Percentiles rank a stretch among this genome's conserved stretches.
Conservation (phyloP, 2,113 vertebrate species). For the Pampusana beccarii region DNA sequence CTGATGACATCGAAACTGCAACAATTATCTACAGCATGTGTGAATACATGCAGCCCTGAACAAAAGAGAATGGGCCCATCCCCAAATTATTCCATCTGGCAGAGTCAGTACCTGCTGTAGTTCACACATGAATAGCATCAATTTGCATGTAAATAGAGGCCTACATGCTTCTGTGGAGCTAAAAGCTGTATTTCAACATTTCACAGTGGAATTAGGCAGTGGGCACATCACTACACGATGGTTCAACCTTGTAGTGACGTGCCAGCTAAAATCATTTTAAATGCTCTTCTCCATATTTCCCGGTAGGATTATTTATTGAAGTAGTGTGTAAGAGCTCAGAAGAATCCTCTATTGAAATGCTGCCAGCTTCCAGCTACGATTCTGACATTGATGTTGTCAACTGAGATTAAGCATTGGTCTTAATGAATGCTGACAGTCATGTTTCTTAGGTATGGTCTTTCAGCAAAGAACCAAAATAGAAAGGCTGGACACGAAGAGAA, state of each 20-base stretch:
- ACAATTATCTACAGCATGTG: slow-evolving; percentile 41
- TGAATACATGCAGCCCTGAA: slow-evolving; percentile 69
- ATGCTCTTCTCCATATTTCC: slow-evolving; percentile 74
- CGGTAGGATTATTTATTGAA: slow-evolving; percentile 73
- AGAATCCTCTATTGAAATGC: slow-evolving; percentile 72
- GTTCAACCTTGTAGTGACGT: slow-evolving; percentile 69
- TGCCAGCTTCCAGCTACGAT: slow-evolving; percentile 66
- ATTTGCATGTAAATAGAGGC: slow-evolving; percentile 85
- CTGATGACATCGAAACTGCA: slow-evolving; percentile 52
- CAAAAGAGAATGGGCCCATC: slow-evolving; percentile 73
- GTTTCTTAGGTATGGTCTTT: slow-evolving; percentile 62
- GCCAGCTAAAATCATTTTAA: slow-evolving; percentile 78
- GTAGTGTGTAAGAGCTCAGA: slow-evolving; percentile 66
- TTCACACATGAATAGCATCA: slow-evolving; percentile 80
- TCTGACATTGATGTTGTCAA: slow-evolving; percentile 79
- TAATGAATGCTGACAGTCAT: slow-evolving; percentile 76
- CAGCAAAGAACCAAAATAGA: slow-evolving; percentile 56
- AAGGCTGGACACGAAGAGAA: slow-evolving; percentile 17
- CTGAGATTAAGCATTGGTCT: slow-evolving; percentile 72
- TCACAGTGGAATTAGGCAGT: slow-evolving; percentile 79
- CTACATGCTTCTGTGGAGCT: slow-evolving; percentile 78
- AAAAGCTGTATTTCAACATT: slow-evolving; percentile 79
- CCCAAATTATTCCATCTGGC: slow-evolving; percentile 81
- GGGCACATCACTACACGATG: slow-evolving; percentile 70
- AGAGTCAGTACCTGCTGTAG: slow-evolving; percentile 76